Conservation (phyloP, 2,797 vertebrate species). For the Labeo calbasu region DNA sequence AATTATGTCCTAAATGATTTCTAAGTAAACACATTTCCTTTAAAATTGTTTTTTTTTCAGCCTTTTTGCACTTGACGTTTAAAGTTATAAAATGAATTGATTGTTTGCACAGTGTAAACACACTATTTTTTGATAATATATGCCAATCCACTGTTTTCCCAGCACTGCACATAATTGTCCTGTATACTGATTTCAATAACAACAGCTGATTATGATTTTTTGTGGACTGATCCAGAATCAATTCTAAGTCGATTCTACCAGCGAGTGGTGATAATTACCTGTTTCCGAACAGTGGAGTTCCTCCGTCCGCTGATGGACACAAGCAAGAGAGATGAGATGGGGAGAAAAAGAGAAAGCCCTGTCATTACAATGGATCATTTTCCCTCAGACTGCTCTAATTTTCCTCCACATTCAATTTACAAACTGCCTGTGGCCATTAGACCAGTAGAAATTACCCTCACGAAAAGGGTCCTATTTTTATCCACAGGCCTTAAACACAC, state of each 20-base stretch:
- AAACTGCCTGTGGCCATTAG: slow-evolving; percentile 39
- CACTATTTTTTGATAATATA: not conserved
- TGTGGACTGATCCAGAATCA: not conserved
- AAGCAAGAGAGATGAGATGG: slow-evolving; percentile 19
- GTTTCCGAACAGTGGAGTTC: slow-evolving; percentile 90
- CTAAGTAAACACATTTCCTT: not conserved
- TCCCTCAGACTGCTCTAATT: slow-evolving; percentile 36
- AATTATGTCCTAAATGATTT: not conserved
- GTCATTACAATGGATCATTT: slow-evolving; percentile 69
- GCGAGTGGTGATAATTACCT: slow-evolving; percentile 83
- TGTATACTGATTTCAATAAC: slow-evolving; percentile 1
- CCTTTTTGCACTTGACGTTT: not conserved
- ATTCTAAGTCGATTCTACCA: not conserved
- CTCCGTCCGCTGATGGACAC: slow-evolving; percentile 78
- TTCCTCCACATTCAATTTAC: slow-evolving; percentile 18
- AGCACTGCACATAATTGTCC: not conserved
- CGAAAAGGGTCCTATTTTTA: slow-evolving; percentile 71
- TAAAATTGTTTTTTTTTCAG: not conserved
- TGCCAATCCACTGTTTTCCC: not conserved
- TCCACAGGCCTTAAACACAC: slow-evolving; percentile 63
- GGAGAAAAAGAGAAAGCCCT: slow-evolving; percentile 59
- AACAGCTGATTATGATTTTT: not conserved
- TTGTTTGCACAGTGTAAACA: not conserved
- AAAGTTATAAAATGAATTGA: not conserved
- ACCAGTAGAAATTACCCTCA: slow-evolving; percentile 58